Percentiles rank a stretch among this genome's conserved stretches.
Evolutionary conservation across 1,140 invertebrate species (phyloP).

Genomic region (Tyrophagus putrescentiae): DNA sequence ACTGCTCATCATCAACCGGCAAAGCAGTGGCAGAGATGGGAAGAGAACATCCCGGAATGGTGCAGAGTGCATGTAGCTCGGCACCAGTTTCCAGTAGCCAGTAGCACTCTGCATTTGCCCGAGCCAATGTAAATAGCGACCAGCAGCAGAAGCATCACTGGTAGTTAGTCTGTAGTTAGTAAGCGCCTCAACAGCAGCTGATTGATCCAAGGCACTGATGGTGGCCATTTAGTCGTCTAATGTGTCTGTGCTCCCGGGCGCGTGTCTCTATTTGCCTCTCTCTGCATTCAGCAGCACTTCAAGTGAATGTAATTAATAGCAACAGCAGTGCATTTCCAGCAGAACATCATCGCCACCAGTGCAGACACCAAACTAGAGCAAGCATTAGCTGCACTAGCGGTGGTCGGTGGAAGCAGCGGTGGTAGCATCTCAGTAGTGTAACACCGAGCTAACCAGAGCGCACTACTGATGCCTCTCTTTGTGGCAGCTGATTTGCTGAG

Average conservation of each 20-base stretch:
- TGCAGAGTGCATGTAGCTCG: background rate
- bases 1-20: no score
- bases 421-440: no score
- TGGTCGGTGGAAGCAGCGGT: no score
- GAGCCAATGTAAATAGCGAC: conserved; percentile 3
- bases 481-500: no score
- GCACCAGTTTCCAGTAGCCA: background rate
- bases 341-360: no score
- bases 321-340: no score
- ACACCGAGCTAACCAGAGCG: no score
- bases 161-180: background rate
- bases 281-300: conserved; percentile 3
- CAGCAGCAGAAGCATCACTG: background rate
- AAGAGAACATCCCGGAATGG: background rate
- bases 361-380: no score
- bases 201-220: conserved; percentile 11
- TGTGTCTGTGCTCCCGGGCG: conserved; percentile 8
- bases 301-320: conserved; percentile 10
- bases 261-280: conserved; percentile 13
- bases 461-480: no score
- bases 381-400: no score
- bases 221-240: conserved; percentile 15
- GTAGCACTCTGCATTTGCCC: background rate
- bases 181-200: background rate
- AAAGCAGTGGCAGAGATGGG: no score